phyloP scores from a whole-genome alignment of 2,888 invertebrate species.

The Cristatella mucedo region DNA sequence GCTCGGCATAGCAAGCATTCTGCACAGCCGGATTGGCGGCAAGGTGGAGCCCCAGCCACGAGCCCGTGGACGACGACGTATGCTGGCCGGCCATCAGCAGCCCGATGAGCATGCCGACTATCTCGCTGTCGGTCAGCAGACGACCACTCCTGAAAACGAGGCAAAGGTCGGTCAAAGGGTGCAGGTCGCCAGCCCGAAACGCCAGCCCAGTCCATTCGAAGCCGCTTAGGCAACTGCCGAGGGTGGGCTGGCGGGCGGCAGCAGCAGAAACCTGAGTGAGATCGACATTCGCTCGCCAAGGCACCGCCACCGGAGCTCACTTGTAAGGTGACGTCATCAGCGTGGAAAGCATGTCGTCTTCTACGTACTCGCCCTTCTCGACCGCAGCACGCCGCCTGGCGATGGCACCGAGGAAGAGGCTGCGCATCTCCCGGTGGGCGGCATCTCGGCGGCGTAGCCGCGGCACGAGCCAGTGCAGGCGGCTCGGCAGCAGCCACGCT shows the following conservation, averaged over 20 bases:
- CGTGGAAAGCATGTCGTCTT: conserved; percentile 29
- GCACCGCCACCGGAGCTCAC: too few species aligned
- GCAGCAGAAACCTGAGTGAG: too few species aligned
- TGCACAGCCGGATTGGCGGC: conserved; percentile 22
- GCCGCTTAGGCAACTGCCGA: too few species aligned
- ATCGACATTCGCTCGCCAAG: not conserved
- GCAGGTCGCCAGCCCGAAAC: too few species aligned
- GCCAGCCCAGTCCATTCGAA: too few species aligned
- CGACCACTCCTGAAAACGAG: conserved; percentile 18
- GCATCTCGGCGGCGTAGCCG: conserved; percentile 17
- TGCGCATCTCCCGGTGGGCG: conserved; percentile 23
- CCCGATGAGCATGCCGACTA: conserved; percentile 29
- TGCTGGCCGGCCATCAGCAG: conserved; percentile 30
- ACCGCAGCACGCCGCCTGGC: conserved; percentile 17
- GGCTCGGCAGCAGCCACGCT: conserved; percentile 30
- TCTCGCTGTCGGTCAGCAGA: conserved; percentile 25
- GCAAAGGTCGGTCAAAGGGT: too few species aligned
- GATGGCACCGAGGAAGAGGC: conserved; percentile 22
- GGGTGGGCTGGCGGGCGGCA: too few species aligned
- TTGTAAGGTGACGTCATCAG: conserved; percentile 27
- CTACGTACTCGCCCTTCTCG: conserved; percentile 14
- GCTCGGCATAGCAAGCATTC: conserved; percentile 21
- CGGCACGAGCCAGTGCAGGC: conserved; percentile 16
- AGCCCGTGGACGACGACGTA: conserved; percentile 29
- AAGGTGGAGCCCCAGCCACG: conserved; percentile 27